Conservation (phyloP, 1,140 invertebrate species). For the Trichoplusia ni region DNA sequence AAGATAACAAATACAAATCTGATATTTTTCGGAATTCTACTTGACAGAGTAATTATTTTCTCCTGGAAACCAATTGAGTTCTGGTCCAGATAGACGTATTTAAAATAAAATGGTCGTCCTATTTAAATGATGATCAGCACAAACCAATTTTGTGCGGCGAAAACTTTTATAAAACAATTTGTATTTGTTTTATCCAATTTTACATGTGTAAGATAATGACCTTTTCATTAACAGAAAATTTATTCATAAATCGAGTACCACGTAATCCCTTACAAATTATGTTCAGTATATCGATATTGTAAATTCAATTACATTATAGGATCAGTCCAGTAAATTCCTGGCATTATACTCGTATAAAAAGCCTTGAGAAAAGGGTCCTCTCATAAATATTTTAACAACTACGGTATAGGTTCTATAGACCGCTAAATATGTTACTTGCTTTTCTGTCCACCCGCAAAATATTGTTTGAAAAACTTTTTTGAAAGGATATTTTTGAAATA, state of each 20-base stretch:
- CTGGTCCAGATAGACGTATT: too few species aligned
- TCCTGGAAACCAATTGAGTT: too few species aligned
- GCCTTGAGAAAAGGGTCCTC: conserved; percentile 50
- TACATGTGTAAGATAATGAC: too few species aligned
- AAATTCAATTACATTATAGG: conserved; percentile 64
- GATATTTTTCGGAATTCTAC: too few species aligned
- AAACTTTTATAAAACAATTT: background rate
- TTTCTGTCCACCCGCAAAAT: background rate
- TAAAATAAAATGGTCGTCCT: too few species aligned
- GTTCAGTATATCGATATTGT: conserved; percentile 41
- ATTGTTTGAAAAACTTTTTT: background rate
- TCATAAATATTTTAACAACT: conserved; percentile 66
- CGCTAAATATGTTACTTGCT: background rate
- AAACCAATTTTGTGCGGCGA: too few species aligned
- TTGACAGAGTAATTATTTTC: too few species aligned
- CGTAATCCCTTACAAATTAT: conserved; percentile 24
- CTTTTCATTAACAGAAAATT: too few species aligned
- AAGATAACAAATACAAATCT: too few species aligned
- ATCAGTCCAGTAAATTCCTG: conserved; percentile 59
- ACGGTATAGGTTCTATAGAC: conserved; percentile 21
- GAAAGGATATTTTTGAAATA: background rate
- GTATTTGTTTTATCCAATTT: background rate
- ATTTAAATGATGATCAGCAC: too few species aligned
- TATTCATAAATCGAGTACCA: background rate
- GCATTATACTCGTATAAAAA: conserved; percentile 61